Base-by-base conservation (phyloP, 2,113 vertebrate species). In the Heptranchias perlo region DNA sequence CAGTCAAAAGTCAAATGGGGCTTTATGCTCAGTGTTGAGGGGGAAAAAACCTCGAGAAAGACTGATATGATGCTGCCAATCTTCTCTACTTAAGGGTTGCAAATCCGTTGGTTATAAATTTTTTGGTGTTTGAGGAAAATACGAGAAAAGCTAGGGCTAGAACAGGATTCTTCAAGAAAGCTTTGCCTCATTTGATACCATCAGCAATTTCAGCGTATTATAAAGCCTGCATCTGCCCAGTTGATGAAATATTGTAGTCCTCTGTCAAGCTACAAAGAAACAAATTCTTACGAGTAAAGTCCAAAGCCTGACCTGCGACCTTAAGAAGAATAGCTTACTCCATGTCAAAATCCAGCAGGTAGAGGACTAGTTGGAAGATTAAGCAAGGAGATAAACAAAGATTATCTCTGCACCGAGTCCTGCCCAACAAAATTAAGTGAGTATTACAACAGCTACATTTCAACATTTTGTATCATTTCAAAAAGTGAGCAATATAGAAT, bases 201-300 rank as follows among this genome's bases (percentile, higher is more conserved):
- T 82, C 78, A 82, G 78, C 39, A 82, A 82, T 82, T 82, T 82
- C 78, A 82, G 78, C 18, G 16, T 18, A 47, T 82, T 82, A 82
- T 82, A 82, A 82, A 82, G 39, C 78, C 78, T 82, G 78, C 39
- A 82, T 82, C 78, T 82, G 78, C 39, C 39, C 78, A 82, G 78
- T n/a, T 82, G 78, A 82, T 82, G 44, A 39, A 47, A 82, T 44
- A 82, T 82, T 82, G 78, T 82, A 82, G 39, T 47, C 39, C 39
- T 82, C 78, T 82, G 78, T 44, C 3, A 18, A 47, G 16, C 39
- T 82, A 82, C 39, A 82, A 82, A 44, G 78, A 47, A 82, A 82
- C 44, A 44, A 82, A 82, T 82, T 82, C 78, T 82, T 82, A 82
- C 78, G 18, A 3, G 16, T 82, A 44, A 44, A 82, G 78, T 47